phyloP scores from a whole-genome alignment of 2,113 vertebrate species.

The Paratilapia polleni region DNA sequence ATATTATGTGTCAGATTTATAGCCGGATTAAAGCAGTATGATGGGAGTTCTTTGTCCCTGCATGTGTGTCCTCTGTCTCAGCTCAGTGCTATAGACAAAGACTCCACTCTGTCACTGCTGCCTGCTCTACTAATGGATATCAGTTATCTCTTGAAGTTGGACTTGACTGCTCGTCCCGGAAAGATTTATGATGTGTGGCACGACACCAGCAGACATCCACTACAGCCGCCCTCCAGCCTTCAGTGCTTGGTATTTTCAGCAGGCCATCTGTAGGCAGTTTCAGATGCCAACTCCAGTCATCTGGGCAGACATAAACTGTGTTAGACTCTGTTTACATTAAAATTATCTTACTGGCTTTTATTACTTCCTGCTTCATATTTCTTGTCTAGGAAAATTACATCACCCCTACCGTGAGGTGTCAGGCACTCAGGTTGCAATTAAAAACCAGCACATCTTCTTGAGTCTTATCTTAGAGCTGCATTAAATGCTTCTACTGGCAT shows the following conservation, averaged over 20 bases:
- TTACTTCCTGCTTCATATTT: slow-evolving; percentile 29
- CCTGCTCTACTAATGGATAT: slow-evolving; percentile 17
- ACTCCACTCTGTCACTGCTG: slow-evolving; percentile 6
- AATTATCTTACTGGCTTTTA: slow-evolving; percentile 15
- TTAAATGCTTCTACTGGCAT: slow-evolving; percentile 33
- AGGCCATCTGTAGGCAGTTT: slow-evolving; percentile 58
- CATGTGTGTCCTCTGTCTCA: slow-evolving; percentile 29
- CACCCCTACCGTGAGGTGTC: slow-evolving; percentile 19
- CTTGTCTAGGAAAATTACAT: slow-evolving; percentile 12
- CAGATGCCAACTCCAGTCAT: slow-evolving; percentile 41
- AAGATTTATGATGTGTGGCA: slow-evolving; percentile 62
- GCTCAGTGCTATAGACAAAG: background rate
- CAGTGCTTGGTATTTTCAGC: slow-evolving; percentile 29
- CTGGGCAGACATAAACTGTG: slow-evolving; percentile 7
- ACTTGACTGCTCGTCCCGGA: slow-evolving; percentile 42
- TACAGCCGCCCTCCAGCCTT: slow-evolving; percentile 26
- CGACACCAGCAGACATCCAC: slow-evolving; percentile 37
- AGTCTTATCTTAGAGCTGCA: slow-evolving; percentile 36
- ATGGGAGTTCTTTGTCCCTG: slow-evolving; percentile 23
- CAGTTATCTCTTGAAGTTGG: slow-evolving; percentile 42
- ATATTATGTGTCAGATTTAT: background rate
- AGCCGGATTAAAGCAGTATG: background rate
- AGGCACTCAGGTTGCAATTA: slow-evolving; percentile 52
- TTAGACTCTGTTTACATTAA: slow-evolving; percentile 26
- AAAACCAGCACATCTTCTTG: slow-evolving; percentile 37